Base-by-base conservation (phyloP, 2,888 invertebrate species). In the Nomada goodeniana region DNA sequence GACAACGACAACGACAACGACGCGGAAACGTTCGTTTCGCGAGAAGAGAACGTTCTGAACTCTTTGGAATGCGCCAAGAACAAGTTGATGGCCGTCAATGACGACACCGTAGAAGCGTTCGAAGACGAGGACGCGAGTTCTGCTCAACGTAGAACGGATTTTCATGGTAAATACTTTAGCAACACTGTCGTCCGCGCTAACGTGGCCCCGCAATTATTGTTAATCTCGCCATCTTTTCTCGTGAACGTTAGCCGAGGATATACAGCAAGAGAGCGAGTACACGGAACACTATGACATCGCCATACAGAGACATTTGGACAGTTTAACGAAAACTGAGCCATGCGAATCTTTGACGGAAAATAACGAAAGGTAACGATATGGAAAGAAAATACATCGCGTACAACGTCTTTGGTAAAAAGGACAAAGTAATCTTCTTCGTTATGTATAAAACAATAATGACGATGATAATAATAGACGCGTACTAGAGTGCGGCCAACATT, bases 281-380 rank as follows among this genome's bases (percentile, higher is more conserved):
- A 93, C 94, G 11, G 94, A 93, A 78, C 93, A 93, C 82, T 92
- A 93, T 82, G 92, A 91, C 57, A 90, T 88, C 15, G 91, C 91
- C 5, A 90, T 90, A 2, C 95, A 95, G 86, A 93, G 95, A 87
- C 95, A 95, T 86, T 94, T 95, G 20, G 95, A 95, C 83, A 95
- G 95, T 87, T 91, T 95, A 60, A 94, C 86, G 60, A 91, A 88
- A 60, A 69, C 82, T 36, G 88, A 85, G 36, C 53, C 42, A n/a
- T 71, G 20, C 11, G 63, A 64, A 18, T 52, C 7, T 9, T 29
- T 26, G 70, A 26, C 55, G 1, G 70, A 60, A 18, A 36, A 63
- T n/a, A 18, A 52, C 13, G 76, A 53, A 47, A 80, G 70, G 74
- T 72, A 59, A 53, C 26, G 15, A 9, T 10, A 47, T 47, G 7